Base-by-base conservation (phyloP, 2,888 invertebrate species). In the Hydraecia micacea region DNA sequence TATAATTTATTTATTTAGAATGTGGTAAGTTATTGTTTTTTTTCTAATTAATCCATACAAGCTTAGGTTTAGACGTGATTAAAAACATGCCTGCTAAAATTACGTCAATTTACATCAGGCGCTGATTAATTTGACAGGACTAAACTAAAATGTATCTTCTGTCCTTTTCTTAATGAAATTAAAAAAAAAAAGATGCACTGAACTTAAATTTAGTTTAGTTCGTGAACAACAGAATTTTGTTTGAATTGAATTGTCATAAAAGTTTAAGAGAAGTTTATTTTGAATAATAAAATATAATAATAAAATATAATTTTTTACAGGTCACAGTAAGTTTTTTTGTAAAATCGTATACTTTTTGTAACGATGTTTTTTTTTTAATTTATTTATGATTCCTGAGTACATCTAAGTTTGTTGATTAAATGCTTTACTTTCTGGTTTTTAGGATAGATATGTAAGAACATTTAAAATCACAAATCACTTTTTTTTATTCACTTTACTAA, bases 251-350 rank as follows among this genome's bases (percentile, higher is more conserved):
- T 32, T 42, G 42, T 42, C 11, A 42, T 9, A 9, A 42, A 42
- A 11, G 42, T 42, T 9, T 42, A 39, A 39, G 39, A 9, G 39
- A 39, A 39, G 39, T 42, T 42, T 11, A 11, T 42, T 42, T 42
- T 42, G 11, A 42, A 11, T 42, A 42, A 42, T 11, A 18, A 70
- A 70, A 11, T 55, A 36, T 18, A 0, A 18, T 52, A 42, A 42
- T 11, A 18, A 70, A 70, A 11, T 55, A 36, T 18, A 0, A 18
- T 52, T 32, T 25, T 36, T 36, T 36, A 36, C 18, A 70, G 70
- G 70, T 52, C n/a, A 70, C 58, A 18, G 70, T 70, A 70, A 70
- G 70, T 70, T 36, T 55, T 36, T 58, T 70, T 32, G 9, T 69
- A 9, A 68, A 49, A 69, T 2, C 13, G 1, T 15, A 52, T 52